phyloP scores from a whole-genome alignment of 2,888 invertebrate genomes.

The Microctonus aethiopoides region DNA sequence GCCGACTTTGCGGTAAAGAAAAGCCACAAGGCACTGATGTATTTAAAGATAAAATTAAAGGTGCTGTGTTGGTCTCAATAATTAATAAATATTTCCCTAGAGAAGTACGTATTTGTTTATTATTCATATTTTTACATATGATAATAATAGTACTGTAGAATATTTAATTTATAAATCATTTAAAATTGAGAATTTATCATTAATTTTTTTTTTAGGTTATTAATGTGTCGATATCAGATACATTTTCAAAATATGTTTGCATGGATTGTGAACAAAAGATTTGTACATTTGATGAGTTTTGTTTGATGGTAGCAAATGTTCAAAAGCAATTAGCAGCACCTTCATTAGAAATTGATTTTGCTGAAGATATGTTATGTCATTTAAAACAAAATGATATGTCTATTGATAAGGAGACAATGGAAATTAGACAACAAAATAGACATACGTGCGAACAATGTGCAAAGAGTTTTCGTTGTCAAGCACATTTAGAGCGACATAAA shows the following conservation, averaged over 20 bases:
- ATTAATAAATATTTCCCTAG: slow-evolving; percentile 62
- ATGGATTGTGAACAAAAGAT: slow-evolving; percentile 62
- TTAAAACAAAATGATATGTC: slow-evolving; percentile 53
- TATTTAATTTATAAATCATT: not conserved
- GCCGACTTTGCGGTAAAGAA: slow-evolving; percentile 62
- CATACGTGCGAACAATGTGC: slow-evolving; percentile 64
- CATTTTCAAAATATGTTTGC: slow-evolving; percentile 60
- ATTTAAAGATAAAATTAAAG: slow-evolving; percentile 60
- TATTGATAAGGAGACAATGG: slow-evolving; percentile 24
- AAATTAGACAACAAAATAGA: slow-evolving; percentile 39
- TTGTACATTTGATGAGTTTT: slow-evolving; percentile 63
- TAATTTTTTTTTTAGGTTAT: slow-evolving; percentile 51
- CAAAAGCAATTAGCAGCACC: slow-evolving; percentile 60
- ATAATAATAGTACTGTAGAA: too few relatives aligned
- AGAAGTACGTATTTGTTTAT: slow-evolving; percentile 51
- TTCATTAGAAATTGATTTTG: slow-evolving; percentile 60
- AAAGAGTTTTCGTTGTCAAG: slow-evolving; percentile 71
- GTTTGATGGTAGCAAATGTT: slow-evolving; percentile 61
- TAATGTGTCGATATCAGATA: slow-evolving; percentile 56
- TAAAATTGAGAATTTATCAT: not conserved
- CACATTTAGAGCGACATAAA: slow-evolving; percentile 71
- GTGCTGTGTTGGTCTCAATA: slow-evolving; percentile 60
- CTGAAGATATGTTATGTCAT: slow-evolving; percentile 60
- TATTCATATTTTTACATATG: too few relatives aligned
- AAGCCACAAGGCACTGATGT: slow-evolving; percentile 61